Evolutionary conservation across 2,797 vertebrate species (phyloP).

Genomic region (Acropternis orthonyx): DNA sequence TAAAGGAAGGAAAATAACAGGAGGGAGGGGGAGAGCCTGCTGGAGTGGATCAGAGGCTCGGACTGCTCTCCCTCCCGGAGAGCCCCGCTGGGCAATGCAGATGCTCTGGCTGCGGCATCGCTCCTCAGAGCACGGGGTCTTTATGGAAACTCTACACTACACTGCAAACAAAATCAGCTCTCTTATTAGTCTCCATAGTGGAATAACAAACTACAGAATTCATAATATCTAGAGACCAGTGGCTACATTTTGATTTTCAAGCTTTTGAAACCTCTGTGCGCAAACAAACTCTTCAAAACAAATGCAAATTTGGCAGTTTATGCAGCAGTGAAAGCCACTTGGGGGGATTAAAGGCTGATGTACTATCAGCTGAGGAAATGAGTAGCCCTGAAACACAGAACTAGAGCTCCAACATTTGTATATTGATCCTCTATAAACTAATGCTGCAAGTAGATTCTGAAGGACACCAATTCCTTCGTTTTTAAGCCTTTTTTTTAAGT

Average conservation of each 20-base stretch:
- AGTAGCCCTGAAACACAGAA: constrained; percentile 52
- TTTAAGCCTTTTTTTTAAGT: neutral
- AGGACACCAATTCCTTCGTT: constrained; percentile 7
- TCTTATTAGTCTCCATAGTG: constrained; percentile 18
- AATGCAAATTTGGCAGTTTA: constrained; percentile 62
- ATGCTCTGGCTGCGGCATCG: neutral
- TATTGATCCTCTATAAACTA: constrained; percentile 44
- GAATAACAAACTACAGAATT: constrained; percentile 24
- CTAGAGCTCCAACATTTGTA: constrained; percentile 24
- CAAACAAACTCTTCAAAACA: constrained; percentile 62
- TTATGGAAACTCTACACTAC: neutral
- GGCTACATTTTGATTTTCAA: constrained; percentile 30
- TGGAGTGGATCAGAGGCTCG: neutral
- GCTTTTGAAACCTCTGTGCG: constrained; percentile 13
- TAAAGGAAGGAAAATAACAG: neutral
- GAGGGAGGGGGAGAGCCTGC: neutral
- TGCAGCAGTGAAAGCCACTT: constrained; percentile 41
- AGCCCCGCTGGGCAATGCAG: neutral
- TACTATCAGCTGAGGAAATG: constrained; percentile 59
- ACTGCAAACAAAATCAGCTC: neutral
- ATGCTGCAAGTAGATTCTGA: neutral
- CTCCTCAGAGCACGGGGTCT: neutral
- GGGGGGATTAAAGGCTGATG: constrained; percentile 64
- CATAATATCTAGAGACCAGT: constrained; percentile 25
- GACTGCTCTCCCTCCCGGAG: neutral